These are phyloP conservation scores for Trichacis sp. DNA, from an alignment of 2,888 invertebrate genomes.

Conservation along the genomic window DNA sequence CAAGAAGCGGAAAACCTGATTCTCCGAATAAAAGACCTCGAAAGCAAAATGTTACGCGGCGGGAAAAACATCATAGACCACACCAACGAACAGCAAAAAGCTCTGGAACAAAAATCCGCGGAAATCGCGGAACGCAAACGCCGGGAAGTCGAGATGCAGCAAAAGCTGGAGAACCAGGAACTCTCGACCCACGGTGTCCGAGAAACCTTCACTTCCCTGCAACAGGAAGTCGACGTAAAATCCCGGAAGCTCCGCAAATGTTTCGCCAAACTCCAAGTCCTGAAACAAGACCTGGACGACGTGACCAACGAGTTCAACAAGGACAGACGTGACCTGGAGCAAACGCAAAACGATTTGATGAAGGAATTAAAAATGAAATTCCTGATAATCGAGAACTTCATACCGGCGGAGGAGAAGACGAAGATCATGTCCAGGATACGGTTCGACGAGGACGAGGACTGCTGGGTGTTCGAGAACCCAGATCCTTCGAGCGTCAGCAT, in stretches of 20 bases:
- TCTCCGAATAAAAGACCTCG: constrained; percentile 84
- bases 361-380: constrained; percentile 91
- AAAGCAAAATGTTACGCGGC: constrained; percentile 94
- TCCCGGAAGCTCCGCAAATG: constrained; percentile 93
- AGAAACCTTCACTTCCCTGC: constrained; percentile 90
- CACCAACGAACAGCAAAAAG: constrained; percentile 92
- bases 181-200: constrained; percentile 91
- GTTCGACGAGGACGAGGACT: constrained; percentile 87
- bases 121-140: constrained; percentile 92
- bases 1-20: constrained; percentile 82
- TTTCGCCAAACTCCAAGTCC: constrained; percentile 81
- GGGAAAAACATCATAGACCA: constrained; percentile 95
- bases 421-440: constrained; percentile 80
- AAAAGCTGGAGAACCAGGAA: constrained; percentile 93
- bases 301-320: constrained; percentile 89
- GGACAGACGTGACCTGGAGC: constrained; percentile 92
- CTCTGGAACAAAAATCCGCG: constrained; percentile 84
- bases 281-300: constrained; percentile 84
- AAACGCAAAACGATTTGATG: constrained; percentile 90
- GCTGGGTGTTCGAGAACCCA: constrained; percentile 74
- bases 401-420: constrained; percentile 84
- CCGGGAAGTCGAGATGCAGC: constrained; percentile 90
- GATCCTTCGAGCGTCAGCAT: constrained; percentile 67
- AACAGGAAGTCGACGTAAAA: constrained; percentile 97
- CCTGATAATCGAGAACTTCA: constrained; percentile 90